Percentiles rank a stretch among this genome's conserved stretches.
Conservation (phyloP, 64 coral and sea anemone genomes). For the Pachyseris speciosa region DNA sequence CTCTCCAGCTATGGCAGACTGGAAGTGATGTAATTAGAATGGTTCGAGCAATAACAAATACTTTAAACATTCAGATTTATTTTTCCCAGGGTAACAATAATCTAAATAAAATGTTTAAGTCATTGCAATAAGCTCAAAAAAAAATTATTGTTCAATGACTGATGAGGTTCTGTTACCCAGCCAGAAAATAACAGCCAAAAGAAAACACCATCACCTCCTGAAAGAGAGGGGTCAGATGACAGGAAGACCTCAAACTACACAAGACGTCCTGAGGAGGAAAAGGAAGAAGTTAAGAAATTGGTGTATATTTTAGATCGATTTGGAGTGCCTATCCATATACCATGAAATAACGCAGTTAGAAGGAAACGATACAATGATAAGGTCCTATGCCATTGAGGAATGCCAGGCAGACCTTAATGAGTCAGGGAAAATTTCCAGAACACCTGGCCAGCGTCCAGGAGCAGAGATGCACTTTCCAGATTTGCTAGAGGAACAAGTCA, state of each 20-base stretch:
- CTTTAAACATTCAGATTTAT: not conserved
- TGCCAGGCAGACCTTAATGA: slow-evolving; percentile 4
- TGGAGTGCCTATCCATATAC: not conserved
- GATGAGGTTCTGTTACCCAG: not conserved
- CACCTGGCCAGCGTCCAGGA: not conserved
- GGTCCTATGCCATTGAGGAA: slow-evolving; percentile 15
- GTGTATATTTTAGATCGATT: slow-evolving; percentile 6
- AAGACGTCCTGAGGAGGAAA: not conserved
- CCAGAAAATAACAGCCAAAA: not conserved
- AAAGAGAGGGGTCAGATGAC: not conserved
- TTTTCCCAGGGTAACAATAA: not conserved
- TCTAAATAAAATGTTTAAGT: not conserved
- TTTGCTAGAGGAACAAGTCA: not conserved
- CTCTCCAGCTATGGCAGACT: not conserved
- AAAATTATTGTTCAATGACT: not conserved
- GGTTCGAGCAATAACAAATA: not conserved
- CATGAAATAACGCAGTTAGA: slow-evolving; percentile 1
- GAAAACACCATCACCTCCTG: not conserved
- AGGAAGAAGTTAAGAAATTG: slow-evolving; percentile 1
- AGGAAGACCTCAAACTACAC: not conserved
- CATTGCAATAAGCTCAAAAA: not conserved
- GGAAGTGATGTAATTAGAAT: not conserved
- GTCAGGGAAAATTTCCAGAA: not conserved
- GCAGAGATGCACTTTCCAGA: not conserved
- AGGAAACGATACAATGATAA: slow-evolving; percentile 10